phyloP scores from a whole-genome alignment of 1,140 invertebrate genomes.

The Zaprionus taronus region DNA sequence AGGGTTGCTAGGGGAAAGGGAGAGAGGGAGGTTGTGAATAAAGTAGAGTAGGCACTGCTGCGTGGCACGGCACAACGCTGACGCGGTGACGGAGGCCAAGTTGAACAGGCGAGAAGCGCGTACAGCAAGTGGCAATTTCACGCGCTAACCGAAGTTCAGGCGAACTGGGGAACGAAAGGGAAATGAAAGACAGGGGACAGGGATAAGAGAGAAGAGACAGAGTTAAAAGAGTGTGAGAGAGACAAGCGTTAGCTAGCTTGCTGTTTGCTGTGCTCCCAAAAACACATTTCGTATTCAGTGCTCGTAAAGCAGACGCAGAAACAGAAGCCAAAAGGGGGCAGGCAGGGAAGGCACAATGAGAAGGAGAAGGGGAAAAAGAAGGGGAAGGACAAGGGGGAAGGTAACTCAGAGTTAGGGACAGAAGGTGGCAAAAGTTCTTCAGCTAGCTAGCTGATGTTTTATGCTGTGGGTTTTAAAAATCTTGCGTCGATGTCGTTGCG shows the following conservation, averaged over 20 bases:
- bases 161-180: not conserved
- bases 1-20: not conserved
- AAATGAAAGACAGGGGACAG: not conserved
- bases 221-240: not conserved
- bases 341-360: not conserved
- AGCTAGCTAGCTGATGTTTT: conserved; percentile 66
- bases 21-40: conserved; percentile 14
- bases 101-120: conserved; percentile 79
- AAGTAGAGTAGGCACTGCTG: conserved; percentile 11
- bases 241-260: not conserved
- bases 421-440: conserved; percentile 13
- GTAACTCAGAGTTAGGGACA: not conserved
- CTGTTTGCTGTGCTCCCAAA: conserved; percentile 47
- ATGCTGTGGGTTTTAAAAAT: conserved; percentile 80
- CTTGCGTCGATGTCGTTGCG: conserved; percentile 70
- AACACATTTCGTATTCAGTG: conserved; percentile 81
- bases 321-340: conserved; percentile 24
- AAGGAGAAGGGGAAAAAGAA: too few species aligned
- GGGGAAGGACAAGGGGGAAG: not conserved
- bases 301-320: conserved; percentile 71
- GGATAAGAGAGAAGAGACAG: not conserved
- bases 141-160: conserved; percentile 57
- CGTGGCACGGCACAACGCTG: conserved; percentile 42
- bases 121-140: conserved; percentile 81
- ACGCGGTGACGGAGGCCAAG: conserved; percentile 78